phyloP scores from a whole-genome alignment of 37 sponge, comb jelly and placozoan species.

The Tethya wilhelma region DNA sequence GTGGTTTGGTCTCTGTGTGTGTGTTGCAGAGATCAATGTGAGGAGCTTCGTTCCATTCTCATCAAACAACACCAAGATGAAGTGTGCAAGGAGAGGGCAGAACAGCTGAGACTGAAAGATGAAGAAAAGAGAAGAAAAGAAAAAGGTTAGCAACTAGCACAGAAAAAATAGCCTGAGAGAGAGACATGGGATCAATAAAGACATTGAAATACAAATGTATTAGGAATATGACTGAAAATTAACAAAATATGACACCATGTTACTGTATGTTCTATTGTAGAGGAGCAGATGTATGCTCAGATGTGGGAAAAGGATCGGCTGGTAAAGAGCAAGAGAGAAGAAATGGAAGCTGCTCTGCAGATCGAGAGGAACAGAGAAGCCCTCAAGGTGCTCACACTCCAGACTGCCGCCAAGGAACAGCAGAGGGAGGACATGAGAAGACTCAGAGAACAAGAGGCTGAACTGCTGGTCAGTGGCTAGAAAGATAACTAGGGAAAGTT shows the following conservation, averaged over 20 bases:
- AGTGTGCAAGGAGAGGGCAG: constrained; percentile 80
- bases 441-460: constrained; percentile 91
- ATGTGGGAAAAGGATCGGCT: constrained; percentile 91
- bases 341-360: constrained; percentile 88
- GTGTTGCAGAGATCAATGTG: constrained; percentile 83
- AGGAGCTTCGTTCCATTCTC: constrained; percentile 85
- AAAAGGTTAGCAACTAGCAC: constrained; percentile 50
- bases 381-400: constrained; percentile 85
- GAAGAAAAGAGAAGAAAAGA: constrained; percentile 58
- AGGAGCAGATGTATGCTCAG: constrained; percentile 89
- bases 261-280: constrained; percentile 54
- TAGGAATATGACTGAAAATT: too few relatives aligned
- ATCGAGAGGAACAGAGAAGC: constrained; percentile 88
- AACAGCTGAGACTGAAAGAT: constrained; percentile 83
- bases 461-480: constrained; percentile 74
- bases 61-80: constrained; percentile 74
- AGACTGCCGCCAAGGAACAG: constrained; percentile 81
- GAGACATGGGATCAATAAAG: not conserved
- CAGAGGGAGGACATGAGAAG: constrained; percentile 67
- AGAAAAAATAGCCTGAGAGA: not conserved
- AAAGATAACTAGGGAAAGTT: too few relatives aligned
- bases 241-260: too few relatives aligned
- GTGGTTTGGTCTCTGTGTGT: too few relatives aligned
- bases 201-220: too few relatives aligned
- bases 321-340: constrained; percentile 91